Base-by-base conservation (phyloP, 2,797 vertebrate species). In the Acanthopagrus latus region DNA sequence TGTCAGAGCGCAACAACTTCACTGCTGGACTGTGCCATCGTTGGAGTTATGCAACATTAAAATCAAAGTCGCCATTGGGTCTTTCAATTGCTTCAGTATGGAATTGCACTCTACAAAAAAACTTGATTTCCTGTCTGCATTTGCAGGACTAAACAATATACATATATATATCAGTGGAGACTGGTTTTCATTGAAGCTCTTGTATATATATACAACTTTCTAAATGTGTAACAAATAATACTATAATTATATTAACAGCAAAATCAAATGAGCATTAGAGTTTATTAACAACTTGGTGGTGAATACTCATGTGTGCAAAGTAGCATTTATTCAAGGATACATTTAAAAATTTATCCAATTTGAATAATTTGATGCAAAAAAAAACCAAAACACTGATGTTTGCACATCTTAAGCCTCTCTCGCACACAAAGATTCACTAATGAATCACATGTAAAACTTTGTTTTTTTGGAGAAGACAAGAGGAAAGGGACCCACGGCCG, bases 401-500 rank as follows among this genome's bases (percentile, higher is more conserved):
- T 44, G 21, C 52, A 64, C 33, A 41, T 54, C 29, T 13, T 38
- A 17, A 70, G 18, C 9, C 21, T 33, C 58, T 46, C 14, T 57
- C 62, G 2, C 17, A n/a, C 52, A 50, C 29, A 21, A 52, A 48
- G 23, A 17, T 29, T 10, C 58, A 17, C 16, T 27, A 38, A 74
- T 55, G 3, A 54, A 50, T 48, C 20, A 18, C 23, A 16, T 38
- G 50, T 11, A 38, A 48, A 60, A 64, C 21, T 25, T 16, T 0
- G n/a, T 25, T 38, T 56, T 56, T 57, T 57, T 16, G 33, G 43
- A 74, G 44, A 11, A 47, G 33, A 77, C 33, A 55, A 62, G 20
- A 44, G 16, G 5, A n/a, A 20, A 62, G 10, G 55, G 46, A 63
- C 54, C 75, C 47, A 12, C 16, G 4, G 43, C 17, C 23, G 14